These are phyloP conservation scores for Neolamprologus sp. DNA, from an alignment of 2,113 vertebrate species.

Conservation along the genomic window DNA sequence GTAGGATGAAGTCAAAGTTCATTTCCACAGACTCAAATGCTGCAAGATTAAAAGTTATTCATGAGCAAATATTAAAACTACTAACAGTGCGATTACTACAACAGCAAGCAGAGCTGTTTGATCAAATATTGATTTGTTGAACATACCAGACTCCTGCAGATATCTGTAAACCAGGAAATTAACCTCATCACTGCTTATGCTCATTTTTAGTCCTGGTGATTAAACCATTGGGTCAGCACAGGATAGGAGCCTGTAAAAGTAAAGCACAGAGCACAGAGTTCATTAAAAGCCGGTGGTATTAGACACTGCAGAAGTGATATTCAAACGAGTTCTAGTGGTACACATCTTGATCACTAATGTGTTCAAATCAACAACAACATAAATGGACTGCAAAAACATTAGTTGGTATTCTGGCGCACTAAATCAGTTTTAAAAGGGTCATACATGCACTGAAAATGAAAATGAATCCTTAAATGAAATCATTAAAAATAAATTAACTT, in stretches of 20 bases:
- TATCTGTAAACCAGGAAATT: conserved; percentile 99
- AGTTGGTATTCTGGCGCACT: not conserved
- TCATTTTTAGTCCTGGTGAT: conserved; percentile 97
- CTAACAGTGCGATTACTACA: not conserved
- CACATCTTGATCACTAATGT: not conserved
- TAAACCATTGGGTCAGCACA: conserved; percentile 99
- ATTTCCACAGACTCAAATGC: not conserved
- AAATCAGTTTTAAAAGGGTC: not conserved
- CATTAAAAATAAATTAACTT: conserved; percentile 34
- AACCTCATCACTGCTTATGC: conserved; percentile 99
- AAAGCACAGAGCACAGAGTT: not conserved
- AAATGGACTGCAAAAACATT: not conserved
- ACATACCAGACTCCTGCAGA: conserved; percentile 96
- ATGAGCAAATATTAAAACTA: not conserved
- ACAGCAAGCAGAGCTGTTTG: not conserved
- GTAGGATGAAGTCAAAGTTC: not conserved
- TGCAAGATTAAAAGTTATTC: not conserved
- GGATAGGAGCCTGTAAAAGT: conserved; percentile 77
- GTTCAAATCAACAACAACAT: not conserved
- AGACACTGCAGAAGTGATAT: not conserved
- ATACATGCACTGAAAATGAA: not conserved
- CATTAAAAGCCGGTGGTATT: not conserved
- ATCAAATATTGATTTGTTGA: not conserved
- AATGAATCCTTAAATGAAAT: not conserved
- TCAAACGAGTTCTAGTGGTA: not conserved